Conservation (phyloP, 37 sponge, comb jelly and placozoan species). For the Diacarnus erythraeanus region DNA sequence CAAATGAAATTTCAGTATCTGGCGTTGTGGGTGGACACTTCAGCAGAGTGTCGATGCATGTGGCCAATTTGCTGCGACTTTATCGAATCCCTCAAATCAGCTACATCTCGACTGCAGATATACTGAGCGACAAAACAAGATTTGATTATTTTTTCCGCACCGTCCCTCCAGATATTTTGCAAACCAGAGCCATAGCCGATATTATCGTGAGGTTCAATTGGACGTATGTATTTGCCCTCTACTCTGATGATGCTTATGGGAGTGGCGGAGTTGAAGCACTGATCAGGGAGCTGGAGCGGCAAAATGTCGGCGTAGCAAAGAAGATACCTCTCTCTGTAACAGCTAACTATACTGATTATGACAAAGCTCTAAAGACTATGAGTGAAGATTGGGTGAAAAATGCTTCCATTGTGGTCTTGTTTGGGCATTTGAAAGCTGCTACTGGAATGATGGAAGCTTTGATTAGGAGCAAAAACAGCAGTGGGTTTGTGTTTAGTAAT, state of each 20-base stretch:
- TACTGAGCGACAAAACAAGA: conserved; percentile 63
- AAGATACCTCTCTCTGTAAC: background rate
- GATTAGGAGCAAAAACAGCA: background rate
- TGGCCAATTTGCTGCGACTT: conserved; percentile 60
- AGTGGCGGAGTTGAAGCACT: conserved; percentile 41
- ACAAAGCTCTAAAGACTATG: background rate
- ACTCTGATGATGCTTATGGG: conserved; percentile 57
- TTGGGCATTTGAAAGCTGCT: conserved; percentile 50
- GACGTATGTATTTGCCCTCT: conserved; percentile 43
- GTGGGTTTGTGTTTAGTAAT: background rate
- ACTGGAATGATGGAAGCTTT: conserved; percentile 12
- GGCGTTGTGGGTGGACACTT: conserved; percentile 77
- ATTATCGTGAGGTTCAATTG: conserved; percentile 53
- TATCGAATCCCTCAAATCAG: conserved; percentile 78
- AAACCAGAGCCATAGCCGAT: conserved; percentile 67
- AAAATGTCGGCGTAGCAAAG: background rate
- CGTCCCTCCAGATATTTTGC: conserved; percentile 74
- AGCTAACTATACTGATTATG: background rate
- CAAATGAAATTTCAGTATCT: background rate
- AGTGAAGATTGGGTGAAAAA: conserved; percentile 26
- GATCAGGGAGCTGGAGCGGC: conserved; percentile 4
- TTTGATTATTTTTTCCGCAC: conserved; percentile 82
- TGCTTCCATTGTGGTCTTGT: conserved; percentile 52
- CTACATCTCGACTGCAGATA: conserved; percentile 58
- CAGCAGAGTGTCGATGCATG: conserved; percentile 45